Evolutionary conservation across 2,888 invertebrate genomes (phyloP), one percentile per base, ranked within the genome.

Genomic region (Drosophila acutilabella): DNA sequence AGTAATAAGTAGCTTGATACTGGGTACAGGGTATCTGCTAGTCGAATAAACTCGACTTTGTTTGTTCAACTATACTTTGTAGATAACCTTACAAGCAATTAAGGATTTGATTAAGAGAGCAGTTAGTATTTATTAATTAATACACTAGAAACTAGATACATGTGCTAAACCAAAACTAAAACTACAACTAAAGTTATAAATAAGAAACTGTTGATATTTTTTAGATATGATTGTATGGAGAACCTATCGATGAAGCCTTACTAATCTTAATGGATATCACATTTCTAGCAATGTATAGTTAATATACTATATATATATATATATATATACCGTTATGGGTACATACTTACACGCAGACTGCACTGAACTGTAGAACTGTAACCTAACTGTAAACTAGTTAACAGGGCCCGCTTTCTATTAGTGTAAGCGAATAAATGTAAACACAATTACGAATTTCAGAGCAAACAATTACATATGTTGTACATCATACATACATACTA

Each of bases 161-260:
- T 30, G 50, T 18, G 45, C 40, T 40, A 45, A 33, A 47, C 23
- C 26, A 30, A 38, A 52, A 40, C 13, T 45, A 36, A 26, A 14
- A 45, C 14, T 38, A 36, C 30, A 36, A 36, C 13, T 36, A 16
- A 36, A 33, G 7, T 26, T 13, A 45, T 30, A 30, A 16, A 47
- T 50, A 52, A 53, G 36, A 74, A 68, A 53, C 58, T 64, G 60
- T 66, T 64, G 51, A 53, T 74, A 67, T 71, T 74, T 67, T 73
- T 67, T 73, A 48, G 59, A 79, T 67, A 65, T 67, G 61, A 65
- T 58, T 73, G 66, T 67, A 61, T 54, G 16, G 64, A 30, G 30
- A 79, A 65, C 52, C 65, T 73, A 71, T 74, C 64, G 56, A 65
- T 61, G 60, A 68, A 64, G 74, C 61, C 77, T 86, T 81, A 84